Evolutionary conservation across 2,113 vertebrate genomes (phyloP).

Genomic region (Alethe diademata): DNA sequence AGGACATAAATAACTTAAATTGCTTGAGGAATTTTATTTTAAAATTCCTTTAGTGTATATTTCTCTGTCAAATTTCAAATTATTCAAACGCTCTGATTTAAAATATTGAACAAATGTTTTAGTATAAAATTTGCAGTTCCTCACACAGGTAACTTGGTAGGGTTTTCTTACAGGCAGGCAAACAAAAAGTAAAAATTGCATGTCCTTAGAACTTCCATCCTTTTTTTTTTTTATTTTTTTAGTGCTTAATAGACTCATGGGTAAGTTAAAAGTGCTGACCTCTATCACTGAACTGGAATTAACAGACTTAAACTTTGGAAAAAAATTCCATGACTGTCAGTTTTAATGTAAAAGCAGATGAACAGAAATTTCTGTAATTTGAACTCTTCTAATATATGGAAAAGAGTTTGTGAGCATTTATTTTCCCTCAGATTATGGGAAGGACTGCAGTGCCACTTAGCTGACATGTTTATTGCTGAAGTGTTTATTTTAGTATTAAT

Average conservation of each 20-base stretch:
- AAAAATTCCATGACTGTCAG: neutral
- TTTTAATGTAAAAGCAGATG: neutral
- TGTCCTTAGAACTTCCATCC: slow-evolving; percentile 5
- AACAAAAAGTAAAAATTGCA: slow-evolving; percentile 12
- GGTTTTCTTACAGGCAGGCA: slow-evolving; percentile 29
- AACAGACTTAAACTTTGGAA: neutral
- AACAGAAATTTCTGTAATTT: neutral
- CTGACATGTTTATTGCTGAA: slow-evolving; percentile 32
- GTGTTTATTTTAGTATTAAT: slow-evolving; percentile 48
- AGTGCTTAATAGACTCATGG: neutral
- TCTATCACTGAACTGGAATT: neutral
- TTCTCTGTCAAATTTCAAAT: neutral
- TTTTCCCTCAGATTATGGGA: neutral
- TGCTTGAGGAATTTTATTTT: neutral
- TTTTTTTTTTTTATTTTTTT: neutral
- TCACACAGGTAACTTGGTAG: neutral
- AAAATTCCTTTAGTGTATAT: neutral
- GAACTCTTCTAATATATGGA: neutral
- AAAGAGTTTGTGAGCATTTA: neutral
- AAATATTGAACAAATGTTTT: neutral
- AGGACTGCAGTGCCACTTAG: slow-evolving; percentile 4
- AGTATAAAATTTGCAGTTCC: neutral
- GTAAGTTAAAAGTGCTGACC: neutral
- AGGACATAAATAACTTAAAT: neutral
- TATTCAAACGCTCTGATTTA: neutral